phyloP scores from a whole-genome alignment of 2,888 invertebrate genomes.

The Cheilosia variabilis region DNA sequence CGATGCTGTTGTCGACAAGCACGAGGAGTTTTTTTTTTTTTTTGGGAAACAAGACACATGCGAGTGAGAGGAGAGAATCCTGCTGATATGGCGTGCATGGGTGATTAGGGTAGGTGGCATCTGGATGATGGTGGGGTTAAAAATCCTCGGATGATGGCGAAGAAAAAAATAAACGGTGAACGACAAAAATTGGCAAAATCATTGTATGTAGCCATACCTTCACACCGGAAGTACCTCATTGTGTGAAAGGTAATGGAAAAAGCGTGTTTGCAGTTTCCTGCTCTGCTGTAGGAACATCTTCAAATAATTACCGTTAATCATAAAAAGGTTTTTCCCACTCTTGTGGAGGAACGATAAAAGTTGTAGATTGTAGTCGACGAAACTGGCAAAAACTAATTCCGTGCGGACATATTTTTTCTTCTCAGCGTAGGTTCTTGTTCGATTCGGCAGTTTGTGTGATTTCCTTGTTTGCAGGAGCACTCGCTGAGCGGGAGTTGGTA shows the following conservation, averaged over 20 bases:
- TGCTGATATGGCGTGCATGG: conserved; percentile 24
- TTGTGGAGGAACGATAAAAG: conserved; percentile 21
- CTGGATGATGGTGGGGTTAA: conserved; percentile 18
- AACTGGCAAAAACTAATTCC: conserved; percentile 37
- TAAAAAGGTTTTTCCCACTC: conserved; percentile 62
- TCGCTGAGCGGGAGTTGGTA: background rate
- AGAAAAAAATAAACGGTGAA: background rate
- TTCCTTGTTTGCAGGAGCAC: conserved; percentile 25
- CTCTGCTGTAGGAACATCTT: conserved; percentile 57
- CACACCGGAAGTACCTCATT: conserved; percentile 58
- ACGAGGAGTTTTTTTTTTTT: conserved; percentile 21
- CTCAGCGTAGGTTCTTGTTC: conserved; percentile 7
- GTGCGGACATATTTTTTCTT: background rate
- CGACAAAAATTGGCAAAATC: conserved; percentile 36
- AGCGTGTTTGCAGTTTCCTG: conserved; percentile 70
- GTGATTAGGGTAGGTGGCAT: conserved; percentile 1
- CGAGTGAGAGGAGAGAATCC: conserved; percentile 46
- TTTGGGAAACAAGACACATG: conserved; percentile 64
- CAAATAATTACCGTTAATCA: conserved; percentile 75
- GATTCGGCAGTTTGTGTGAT: conserved; percentile 26
- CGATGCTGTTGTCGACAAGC: background rate
- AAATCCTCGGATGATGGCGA: conserved; percentile 5
- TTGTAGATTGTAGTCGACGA: conserved; percentile 30
- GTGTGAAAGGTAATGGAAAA: conserved; percentile 69
- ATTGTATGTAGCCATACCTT: conserved; percentile 50